Conservation (phyloP, 1,140 invertebrate species). For the Cheumatopsyche charites region DNA sequence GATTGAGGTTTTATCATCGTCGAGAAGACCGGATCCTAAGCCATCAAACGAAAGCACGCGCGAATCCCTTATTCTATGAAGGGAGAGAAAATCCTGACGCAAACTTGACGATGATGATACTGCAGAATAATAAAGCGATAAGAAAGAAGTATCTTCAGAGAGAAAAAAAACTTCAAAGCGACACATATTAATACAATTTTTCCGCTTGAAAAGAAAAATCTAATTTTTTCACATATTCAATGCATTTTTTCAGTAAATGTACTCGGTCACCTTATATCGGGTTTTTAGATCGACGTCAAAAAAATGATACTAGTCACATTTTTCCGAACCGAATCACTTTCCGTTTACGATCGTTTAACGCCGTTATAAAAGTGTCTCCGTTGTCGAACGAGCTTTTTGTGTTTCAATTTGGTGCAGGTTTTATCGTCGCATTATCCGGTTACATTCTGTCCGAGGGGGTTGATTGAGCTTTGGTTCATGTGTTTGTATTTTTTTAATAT, state of each 20-base stretch:
- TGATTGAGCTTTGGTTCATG: slow-evolving; percentile 15
- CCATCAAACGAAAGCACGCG: slow-evolving; percentile 35
- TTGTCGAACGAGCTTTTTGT: slow-evolving; percentile 38
- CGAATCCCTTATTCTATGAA: slow-evolving; percentile 5
- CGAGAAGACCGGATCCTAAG: slow-evolving; percentile 40
- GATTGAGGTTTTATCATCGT: slow-evolving; percentile 44
- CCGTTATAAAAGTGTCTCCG: slow-evolving; percentile 10
- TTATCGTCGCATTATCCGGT: slow-evolving; percentile 42
- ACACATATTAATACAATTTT: too few species aligned
- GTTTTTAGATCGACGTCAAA: too few species aligned
- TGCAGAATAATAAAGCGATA: too few species aligned
- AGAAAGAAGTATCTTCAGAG: background rate
- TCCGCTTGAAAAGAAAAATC: too few species aligned
- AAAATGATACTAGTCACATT: too few species aligned
- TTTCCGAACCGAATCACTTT: too few species aligned
- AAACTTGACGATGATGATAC: too few species aligned
- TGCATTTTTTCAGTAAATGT: too few species aligned
- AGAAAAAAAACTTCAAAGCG: background rate
- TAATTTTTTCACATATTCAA: too few species aligned
- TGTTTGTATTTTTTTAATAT: slow-evolving; percentile 4
- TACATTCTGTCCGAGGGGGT: slow-evolving; percentile 35
- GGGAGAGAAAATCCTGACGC: slow-evolving; percentile 9
- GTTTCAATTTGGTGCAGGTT: slow-evolving; percentile 36
- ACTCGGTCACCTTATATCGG: too few species aligned
- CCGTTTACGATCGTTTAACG: slow-evolving; percentile 8